phyloP scores from a whole-genome alignment of 2,797 vertebrate genomes.

The Fundulus diaphanus region DNA sequence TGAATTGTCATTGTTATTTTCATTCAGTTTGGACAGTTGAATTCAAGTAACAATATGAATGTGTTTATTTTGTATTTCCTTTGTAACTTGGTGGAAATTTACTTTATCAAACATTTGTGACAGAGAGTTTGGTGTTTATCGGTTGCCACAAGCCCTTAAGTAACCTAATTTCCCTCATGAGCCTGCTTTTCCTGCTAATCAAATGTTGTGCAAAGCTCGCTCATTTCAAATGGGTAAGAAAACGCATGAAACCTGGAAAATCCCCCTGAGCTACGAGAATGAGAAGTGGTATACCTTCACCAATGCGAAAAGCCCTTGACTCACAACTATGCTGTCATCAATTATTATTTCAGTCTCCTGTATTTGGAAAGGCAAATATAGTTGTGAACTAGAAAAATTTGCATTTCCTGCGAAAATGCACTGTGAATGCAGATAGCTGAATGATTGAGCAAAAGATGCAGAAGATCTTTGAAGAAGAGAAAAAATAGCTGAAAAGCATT shows the following conservation, averaged over 20 bases:
- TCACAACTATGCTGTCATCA: slow-evolving; percentile 2
- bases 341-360: slow-evolving; percentile 48
- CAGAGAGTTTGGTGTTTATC: not conserved
- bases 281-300: not conserved
- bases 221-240: not conserved
- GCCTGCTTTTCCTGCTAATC: not conserved
- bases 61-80: not conserved
- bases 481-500: too few relatives aligned
- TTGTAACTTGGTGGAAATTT: not conserved
- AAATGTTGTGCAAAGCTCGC: not conserved
- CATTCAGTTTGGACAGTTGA: not conserved
- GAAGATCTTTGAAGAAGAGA: too few relatives aligned
- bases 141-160: not conserved
- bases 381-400: too few relatives aligned
- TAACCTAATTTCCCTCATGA: not conserved
- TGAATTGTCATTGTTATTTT: too few relatives aligned
- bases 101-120: not conserved
- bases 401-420: too few relatives aligned
- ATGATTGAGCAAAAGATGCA: too few relatives aligned
- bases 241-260: slow-evolving; percentile 18
- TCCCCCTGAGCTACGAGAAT: slow-evolving; percentile 17
- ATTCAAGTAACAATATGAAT: too few relatives aligned
- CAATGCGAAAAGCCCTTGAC: slow-evolving; percentile 42
- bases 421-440: too few relatives aligned
- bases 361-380: slow-evolving; percentile 43